Conservation (phyloP, 2,888 invertebrate species). For the Apodemia zela region DNA sequence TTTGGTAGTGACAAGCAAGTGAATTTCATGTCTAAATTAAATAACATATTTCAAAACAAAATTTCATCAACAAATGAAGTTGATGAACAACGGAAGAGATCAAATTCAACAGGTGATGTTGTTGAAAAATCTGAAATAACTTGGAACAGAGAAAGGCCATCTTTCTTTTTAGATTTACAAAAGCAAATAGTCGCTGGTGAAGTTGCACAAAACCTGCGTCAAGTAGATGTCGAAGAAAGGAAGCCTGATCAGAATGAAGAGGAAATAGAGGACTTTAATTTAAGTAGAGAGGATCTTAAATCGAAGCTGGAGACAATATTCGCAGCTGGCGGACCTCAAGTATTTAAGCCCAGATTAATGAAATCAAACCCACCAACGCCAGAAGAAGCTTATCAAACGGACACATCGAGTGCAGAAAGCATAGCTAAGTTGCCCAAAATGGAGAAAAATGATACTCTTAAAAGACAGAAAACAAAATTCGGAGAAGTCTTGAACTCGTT, state of each 20-base stretch:
- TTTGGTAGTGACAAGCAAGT: constrained; percentile 49
- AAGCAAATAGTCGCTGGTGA: constrained; percentile 57
- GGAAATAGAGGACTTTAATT: constrained; percentile 46
- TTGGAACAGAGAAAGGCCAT: constrained; percentile 43
- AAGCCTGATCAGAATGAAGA: constrained; percentile 35
- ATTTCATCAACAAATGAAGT: constrained; percentile 45
- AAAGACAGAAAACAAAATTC: constrained; percentile 65
- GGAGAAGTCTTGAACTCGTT: constrained; percentile 69
- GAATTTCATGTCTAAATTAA: constrained; percentile 66
- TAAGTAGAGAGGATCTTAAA: constrained; percentile 64
- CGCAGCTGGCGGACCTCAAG: constrained; percentile 55
- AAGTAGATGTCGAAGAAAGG: constrained; percentile 43
- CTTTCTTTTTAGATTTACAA: constrained; percentile 56
- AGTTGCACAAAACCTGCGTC: constrained; percentile 46
- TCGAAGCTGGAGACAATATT: constrained; percentile 66
- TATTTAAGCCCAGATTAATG: constrained; percentile 54
- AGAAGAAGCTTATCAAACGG: constrained; percentile 58
- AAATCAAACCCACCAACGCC: constrained; percentile 63
- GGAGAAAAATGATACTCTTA: constrained; percentile 70
- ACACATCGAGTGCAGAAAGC: constrained; percentile 57
- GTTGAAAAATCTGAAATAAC: constrained; percentile 45
- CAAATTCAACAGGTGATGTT: constrained; percentile 60
- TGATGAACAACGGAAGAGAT: constrained; percentile 53
- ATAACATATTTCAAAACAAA: constrained; percentile 61
- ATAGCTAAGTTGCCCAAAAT: constrained; percentile 57